Conservation (phyloP, 1,140 invertebrate genomes). For the Macrotrachela quadricornifera region DNA sequence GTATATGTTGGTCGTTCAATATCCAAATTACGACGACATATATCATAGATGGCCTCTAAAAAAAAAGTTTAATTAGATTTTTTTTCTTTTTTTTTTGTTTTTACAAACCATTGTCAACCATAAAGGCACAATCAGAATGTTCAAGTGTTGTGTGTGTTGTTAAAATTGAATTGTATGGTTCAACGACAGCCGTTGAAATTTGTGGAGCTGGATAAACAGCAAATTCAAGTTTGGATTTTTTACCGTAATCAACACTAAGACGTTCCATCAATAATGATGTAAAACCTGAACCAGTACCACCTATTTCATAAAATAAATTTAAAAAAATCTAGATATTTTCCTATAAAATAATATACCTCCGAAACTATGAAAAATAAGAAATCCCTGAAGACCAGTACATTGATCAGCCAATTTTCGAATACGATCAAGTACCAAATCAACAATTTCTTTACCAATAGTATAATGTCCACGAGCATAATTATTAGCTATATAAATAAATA, state of each 20-base stretch:
- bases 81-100: no score
- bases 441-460: conserved; percentile 39
- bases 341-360: not conserved
- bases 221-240: conserved; percentile 17
- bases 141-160: conserved; percentile 24
- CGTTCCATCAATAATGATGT: conserved; percentile 69
- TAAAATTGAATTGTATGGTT: conserved; percentile 33
- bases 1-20: conserved; percentile 54
- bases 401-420: conserved; percentile 37
- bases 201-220: conserved; percentile 25
- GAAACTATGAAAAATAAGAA: conserved; percentile 40
- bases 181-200: conserved; percentile 29
- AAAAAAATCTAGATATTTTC: no score
- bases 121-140: conserved; percentile 33
- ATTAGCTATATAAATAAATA: conserved; percentile 22
- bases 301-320: no score
- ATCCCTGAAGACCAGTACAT: conserved; percentile 63
- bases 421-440: conserved; percentile 17
- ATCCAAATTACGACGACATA: conserved; percentile 45
- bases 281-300: conserved; percentile 68
- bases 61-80: no score
- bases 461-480: conserved; percentile 39
- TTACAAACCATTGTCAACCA: conserved; percentile 45
- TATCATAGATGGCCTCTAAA: conserved; percentile 55
- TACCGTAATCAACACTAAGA: conserved; percentile 46